Evolutionary conservation across 2,113 vertebrate genomes (phyloP), one percentile per base, ranked within the genome.

Genomic region (Holacanthus passer): DNA sequence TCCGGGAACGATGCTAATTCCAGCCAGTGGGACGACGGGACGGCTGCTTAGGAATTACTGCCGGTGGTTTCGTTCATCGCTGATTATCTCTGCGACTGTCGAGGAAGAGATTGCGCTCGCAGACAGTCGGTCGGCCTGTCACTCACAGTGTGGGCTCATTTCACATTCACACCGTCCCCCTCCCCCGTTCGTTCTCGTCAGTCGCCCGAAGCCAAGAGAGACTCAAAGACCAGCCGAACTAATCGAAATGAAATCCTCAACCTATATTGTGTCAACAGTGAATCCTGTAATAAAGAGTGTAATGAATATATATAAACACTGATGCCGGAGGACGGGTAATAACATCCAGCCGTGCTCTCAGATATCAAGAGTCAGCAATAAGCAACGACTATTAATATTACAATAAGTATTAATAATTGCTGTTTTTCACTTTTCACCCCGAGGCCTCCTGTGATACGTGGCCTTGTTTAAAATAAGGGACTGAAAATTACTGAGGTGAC

Each of bases 1-100:
- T 81, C 74, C 19, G 19, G 84, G 86, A 93, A 69, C 60, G 68
- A 90, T 76, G 89, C 88, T 93, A 88, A 93, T 92, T 89, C 88
- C 78, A 88, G 87, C 79, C 79, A 32, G 53, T 74, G 66, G 89
- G 81, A 55, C 11, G 65, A 31, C 29, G 67, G 63, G 83, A 72
- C 3, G 76, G 39, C 84, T 85, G 81, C 83, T 82, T 22, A 79
- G 87, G 87, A 89, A 87, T 83, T 70, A 67, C 75, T 27, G 77
- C 32, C 47, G 68, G 0, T 39, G 82, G 58, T 52, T 5, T 5
- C 62, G 47, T 67, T 89, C 77, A 72, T 64, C 52, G 24, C 73
- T 72, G 79, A 87, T 89, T 86, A 89, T 91, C 83, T 90, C 55
- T 10, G 29, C 17, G 2, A 58, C 84, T 75, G 88, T 83, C 73